phyloP scores from a whole-genome alignment of 1,140 invertebrate genomes.

The Drosophila prosaltans region DNA sequence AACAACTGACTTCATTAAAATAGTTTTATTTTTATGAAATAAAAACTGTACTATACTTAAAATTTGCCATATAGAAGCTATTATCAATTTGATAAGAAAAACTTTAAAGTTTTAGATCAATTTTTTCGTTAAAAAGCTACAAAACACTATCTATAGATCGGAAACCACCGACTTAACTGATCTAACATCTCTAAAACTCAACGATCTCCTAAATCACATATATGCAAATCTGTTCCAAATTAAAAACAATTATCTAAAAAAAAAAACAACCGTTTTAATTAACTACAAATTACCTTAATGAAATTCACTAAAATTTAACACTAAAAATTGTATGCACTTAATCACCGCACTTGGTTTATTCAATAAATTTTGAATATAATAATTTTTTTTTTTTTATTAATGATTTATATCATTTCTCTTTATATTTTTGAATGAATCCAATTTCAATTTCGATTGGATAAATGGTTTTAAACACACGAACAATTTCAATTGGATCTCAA shows the following conservation, averaged over 20 bases:
- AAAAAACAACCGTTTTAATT: neutral
- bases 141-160: too few relatives aligned
- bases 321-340: neutral
- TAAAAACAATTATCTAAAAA: neutral
- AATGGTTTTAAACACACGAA: neutral
- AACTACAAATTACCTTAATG: neutral
- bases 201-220: neutral
- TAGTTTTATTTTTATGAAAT: too few relatives aligned
- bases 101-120: too few relatives aligned
- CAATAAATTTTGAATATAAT: slow-evolving; percentile 7
- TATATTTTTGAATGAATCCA: neutral
- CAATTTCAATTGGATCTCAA: neutral
- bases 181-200: too few relatives aligned
- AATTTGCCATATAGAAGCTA: too few relatives aligned
- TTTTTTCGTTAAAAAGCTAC: too few relatives aligned
- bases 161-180: too few relatives aligned
- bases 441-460: slow-evolving; percentile 2
- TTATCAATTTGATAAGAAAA: too few relatives aligned
- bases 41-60: too few relatives aligned
- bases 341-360: slow-evolving; percentile 7
- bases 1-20: too few relatives aligned
- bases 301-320: slow-evolving; percentile 1
- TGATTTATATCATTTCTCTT: neutral
- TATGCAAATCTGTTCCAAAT: neutral
- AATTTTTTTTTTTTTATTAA: slow-evolving; percentile 1